Evolutionary conservation across 2,797 vertebrate species (phyloP).

Genomic region (Crocodylus rhombifer): DNA sequence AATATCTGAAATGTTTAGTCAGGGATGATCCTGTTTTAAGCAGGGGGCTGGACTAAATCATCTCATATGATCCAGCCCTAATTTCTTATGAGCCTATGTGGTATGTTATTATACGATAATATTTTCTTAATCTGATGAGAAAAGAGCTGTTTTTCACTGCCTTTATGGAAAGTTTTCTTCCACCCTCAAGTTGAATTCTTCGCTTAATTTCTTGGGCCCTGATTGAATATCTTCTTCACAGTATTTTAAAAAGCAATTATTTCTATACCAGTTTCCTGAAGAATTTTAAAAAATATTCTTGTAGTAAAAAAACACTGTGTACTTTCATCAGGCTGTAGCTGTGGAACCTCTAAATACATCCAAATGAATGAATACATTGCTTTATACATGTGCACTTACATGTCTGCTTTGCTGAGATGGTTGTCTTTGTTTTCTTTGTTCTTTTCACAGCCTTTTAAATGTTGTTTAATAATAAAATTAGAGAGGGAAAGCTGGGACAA

Average conservation of each 20-base stretch:
- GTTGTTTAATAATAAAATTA: constrained; percentile 4
- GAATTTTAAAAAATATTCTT: constrained; percentile 30
- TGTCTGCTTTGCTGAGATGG: not conserved
- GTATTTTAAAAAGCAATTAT: constrained; percentile 44
- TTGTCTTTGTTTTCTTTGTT: not conserved
- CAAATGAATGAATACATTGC: not conserved
- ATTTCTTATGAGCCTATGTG: too few relatives aligned
- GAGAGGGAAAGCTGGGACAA: not conserved
- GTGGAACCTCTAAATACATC: not conserved
- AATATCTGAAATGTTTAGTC: too few relatives aligned
- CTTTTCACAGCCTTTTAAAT: not conserved
- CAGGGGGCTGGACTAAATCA: too few relatives aligned
- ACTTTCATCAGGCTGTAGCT: constrained; percentile 48
- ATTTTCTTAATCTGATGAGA: not conserved
- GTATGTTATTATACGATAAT: not conserved
- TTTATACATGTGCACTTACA: not conserved
- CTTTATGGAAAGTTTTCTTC: not conserved
- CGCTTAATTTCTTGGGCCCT: not conserved
- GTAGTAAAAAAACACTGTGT: constrained; percentile 1
- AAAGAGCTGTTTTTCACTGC: not conserved
- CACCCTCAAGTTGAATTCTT: constrained; percentile 7
- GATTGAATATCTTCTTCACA: not conserved
- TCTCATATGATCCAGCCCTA: too few relatives aligned
- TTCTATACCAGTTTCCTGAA: constrained; percentile 9
- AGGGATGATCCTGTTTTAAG: too few relatives aligned